These are phyloP conservation scores for Caenorhabditis becei DNA, from an alignment of 2,888 invertebrate species.

Conservation along the genomic window DNA sequence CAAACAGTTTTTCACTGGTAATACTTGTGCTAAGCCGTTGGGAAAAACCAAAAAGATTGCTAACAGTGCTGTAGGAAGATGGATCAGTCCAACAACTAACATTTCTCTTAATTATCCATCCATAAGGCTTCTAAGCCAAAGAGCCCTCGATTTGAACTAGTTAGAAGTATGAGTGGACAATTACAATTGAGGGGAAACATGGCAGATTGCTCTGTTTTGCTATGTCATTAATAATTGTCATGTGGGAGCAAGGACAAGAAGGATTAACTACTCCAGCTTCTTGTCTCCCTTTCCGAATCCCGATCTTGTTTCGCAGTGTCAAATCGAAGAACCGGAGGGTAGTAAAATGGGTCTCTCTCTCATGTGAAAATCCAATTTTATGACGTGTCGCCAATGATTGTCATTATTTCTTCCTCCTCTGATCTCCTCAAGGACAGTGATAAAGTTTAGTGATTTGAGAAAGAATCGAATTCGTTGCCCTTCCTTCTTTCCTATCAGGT, in stretches of 20 bases:
- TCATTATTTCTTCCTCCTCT: slow-evolving; percentile 37
- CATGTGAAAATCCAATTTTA: slow-evolving; percentile 45
- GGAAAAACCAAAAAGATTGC: too few species aligned
- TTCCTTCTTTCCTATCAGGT: not conserved
- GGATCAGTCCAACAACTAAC: too few species aligned
- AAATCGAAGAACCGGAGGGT: not conserved
- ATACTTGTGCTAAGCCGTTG: too few species aligned
- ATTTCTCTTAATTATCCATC: not conserved
- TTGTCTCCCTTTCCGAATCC: not conserved
- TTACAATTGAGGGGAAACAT: slow-evolving; percentile 4
- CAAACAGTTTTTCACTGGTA: slow-evolving; percentile 28
- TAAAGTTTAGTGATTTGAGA: slow-evolving; percentile 37
- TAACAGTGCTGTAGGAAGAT: too few species aligned
- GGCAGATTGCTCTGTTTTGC: slow-evolving; percentile 37
- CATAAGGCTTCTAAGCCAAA: not conserved
- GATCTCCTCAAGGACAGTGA: slow-evolving; percentile 39
- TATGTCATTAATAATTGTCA: slow-evolving; percentile 56
- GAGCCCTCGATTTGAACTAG: slow-evolving; percentile 2
- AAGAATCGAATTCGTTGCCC: not conserved
- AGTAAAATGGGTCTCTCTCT: slow-evolving; percentile 17
- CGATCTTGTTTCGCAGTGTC: slow-evolving; percentile 18
- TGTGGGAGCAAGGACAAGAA: slow-evolving; percentile 34
- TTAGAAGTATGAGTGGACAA: not conserved
- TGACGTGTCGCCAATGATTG: slow-evolving; percentile 32
- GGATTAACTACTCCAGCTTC: slow-evolving; percentile 43